Base-by-base conservation (phyloP, 1,140 invertebrate species). In the Anastatus disparis region DNA sequence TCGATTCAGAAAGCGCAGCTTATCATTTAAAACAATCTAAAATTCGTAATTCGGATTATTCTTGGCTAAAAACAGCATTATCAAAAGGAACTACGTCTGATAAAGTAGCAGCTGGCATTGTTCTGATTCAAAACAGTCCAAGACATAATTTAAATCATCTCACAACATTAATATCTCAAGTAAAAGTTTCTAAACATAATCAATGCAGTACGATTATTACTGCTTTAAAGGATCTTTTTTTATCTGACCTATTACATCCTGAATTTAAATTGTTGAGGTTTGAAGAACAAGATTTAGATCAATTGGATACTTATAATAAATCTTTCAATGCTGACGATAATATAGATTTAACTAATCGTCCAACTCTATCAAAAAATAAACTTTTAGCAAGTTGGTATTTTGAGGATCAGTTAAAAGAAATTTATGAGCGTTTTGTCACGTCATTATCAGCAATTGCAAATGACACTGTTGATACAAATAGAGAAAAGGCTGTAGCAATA, bases 61-160 rank as follows among this genome's bases (percentile, higher is more conserved):
- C 85, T 29, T 97, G 95, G 95, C 89, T 95, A 67, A 90, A 91
- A 74, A 95, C 92, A 17, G 90, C 96, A 7, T 84, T 96, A 52
- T 86, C 89, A 24, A 92, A 91, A 74, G 95, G 95, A 52, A 96
- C 95, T 8, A 88, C 91, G 1, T 89, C 89, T 1, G 96, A 98
- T 84, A 95, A 93, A 87, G 88, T 97, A 50, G 95, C 95, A 29
- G 95, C 95, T 2, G 89, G 91, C 52, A 92, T 93, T 26, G 84
- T 97, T 9, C 81, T 93, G 17, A 91, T 97, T 65, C 93, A 97
- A 87, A 92, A 97, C 76, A 93, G 92, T 76, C 93, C 95, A 2
- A 86, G 96, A 27, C 92, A 94, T 81, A 94, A 93, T 82, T 80
- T 97, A 7, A 77, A 85, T 20, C 89, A 90, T 56, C 77, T 98